Percentiles rank a stretch among this genome's conserved stretches.
Conservation (phyloP, 2,797 vertebrate genomes). For the Acanthurus lineatus region DNA sequence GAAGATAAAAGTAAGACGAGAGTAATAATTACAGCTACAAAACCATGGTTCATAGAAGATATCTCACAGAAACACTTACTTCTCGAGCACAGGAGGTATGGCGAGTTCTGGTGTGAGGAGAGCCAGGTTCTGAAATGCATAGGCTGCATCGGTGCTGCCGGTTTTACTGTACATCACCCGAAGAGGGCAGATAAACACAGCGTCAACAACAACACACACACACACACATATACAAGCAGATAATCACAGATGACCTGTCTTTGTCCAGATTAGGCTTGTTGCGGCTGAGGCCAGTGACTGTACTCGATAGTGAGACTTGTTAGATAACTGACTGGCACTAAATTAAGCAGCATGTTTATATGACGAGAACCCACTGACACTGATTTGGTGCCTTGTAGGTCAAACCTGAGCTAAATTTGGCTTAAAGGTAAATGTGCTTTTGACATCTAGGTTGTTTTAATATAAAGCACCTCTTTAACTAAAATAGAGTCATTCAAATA, state of each 20-base stretch:
- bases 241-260: slow-evolving; percentile 66
- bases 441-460: background rate
- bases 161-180: slow-evolving; percentile 96
- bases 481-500: background rate
- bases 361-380: background rate
- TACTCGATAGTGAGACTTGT: slow-evolving; percentile 16
- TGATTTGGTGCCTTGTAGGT: background rate
- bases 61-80: slow-evolving; percentile 82
- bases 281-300: slow-evolving; percentile 20
- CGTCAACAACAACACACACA: slow-evolving; percentile 19
- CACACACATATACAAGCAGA: slow-evolving; percentile 21
- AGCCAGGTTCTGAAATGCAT: slow-evolving; percentile 96
- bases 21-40: background rate
- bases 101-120: slow-evolving; percentile 95
- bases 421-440: background rate
- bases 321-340: slow-evolving; percentile 30
- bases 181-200: slow-evolving; percentile 71
- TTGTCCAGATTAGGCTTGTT: slow-evolving; percentile 59
- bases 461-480: background rate
- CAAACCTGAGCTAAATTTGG: background rate
- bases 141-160: slow-evolving; percentile 95
- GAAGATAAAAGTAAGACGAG: background rate
- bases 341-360: slow-evolving; percentile 24
- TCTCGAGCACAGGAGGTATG: slow-evolving; percentile 96
- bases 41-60: background rate